phyloP scores from a whole-genome alignment of 1,140 invertebrate species.

The Capitella teleta region DNA sequence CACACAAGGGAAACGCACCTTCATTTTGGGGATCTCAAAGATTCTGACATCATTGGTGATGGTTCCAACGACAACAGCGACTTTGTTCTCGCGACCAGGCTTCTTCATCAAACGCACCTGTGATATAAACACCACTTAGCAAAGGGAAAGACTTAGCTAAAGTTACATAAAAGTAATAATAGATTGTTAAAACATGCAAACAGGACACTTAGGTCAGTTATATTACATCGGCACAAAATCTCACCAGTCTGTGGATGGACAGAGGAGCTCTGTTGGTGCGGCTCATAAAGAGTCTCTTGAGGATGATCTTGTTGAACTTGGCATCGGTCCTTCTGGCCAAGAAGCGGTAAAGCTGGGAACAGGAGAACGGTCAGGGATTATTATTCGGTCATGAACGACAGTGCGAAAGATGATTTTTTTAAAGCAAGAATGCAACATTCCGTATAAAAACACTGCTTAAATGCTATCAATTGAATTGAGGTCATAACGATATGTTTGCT shows the following conservation, averaged over 20 bases:
- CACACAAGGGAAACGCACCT: no score
- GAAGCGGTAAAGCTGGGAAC: slow-evolving; percentile 79
- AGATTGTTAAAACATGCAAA: no score
- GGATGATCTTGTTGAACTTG: slow-evolving; percentile 93
- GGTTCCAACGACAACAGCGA: slow-evolving; percentile 87
- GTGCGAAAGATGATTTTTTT: background rate
- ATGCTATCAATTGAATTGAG: no score
- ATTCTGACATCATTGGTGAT: slow-evolving; percentile 93
- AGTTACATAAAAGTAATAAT: no score
- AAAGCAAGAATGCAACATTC: background rate
- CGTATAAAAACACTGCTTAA: no score
- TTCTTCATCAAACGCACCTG: slow-evolving; percentile 70
- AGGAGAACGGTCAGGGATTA: background rate
- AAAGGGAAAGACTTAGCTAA: no score
- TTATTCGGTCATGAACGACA: background rate
- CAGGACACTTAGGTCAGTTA: no score
- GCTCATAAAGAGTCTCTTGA: slow-evolving; percentile 95
- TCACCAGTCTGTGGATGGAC: slow-evolving; percentile 70
- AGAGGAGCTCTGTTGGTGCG: slow-evolving; percentile 86
- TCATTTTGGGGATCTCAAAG: slow-evolving; percentile 81
- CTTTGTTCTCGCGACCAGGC: slow-evolving; percentile 67
- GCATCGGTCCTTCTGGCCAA: slow-evolving; percentile 84
- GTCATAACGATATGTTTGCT: no score
- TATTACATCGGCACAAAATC: slow-evolving; percentile 17
- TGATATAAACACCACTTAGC: no score